A percentile compares a stretch with the other conserved stretches of the same genome.
These are phyloP conservation scores for Megalonaias nervosa DNA, from an alignment of 1,140 invertebrate species.

Conservation along the genomic window DNA sequence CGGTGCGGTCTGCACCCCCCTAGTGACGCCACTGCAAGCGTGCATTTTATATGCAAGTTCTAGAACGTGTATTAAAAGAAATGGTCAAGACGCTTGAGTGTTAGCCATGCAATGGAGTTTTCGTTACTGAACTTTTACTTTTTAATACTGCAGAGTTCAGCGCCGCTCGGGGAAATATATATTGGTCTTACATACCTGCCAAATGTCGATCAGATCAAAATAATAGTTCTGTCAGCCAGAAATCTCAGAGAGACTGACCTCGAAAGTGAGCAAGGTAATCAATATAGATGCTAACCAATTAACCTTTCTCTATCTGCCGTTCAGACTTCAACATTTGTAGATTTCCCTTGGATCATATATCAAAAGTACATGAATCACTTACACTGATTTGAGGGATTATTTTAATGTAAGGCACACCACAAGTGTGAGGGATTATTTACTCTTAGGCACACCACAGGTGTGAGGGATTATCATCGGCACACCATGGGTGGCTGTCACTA, in stretches of 20 bases:
- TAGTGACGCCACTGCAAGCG: too few relatives aligned
- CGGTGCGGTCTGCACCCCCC: too few relatives aligned
- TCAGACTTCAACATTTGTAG: not conserved
- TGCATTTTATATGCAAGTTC: not conserved
- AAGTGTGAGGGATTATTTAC: not conserved
- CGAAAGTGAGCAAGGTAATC: conserved; percentile 52
- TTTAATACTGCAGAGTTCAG: conserved; percentile 42
- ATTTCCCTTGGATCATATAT: not conserved
- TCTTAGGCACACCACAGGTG: not conserved
- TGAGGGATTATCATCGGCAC: not conserved
- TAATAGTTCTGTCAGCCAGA: conserved; percentile 57
- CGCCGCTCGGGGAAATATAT: conserved; percentile 61
- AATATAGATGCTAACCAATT: not conserved
- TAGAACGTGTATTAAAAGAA: not conserved
- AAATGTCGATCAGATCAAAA: conserved; percentile 62
- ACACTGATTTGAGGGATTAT: not conserved
- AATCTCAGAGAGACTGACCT: conserved; percentile 53
- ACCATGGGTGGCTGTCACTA: too few relatives aligned
- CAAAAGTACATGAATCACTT: not conserved
- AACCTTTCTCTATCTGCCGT: not conserved
- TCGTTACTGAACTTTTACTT: not conserved
- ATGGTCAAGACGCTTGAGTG: not conserved
- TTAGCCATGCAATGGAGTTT: not conserved
- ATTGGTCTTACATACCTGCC: conserved; percentile 63
- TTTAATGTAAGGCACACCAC: not conserved